Conservation (phyloP, 1,140 invertebrate species). For the Armadillidium nasatum region DNA sequence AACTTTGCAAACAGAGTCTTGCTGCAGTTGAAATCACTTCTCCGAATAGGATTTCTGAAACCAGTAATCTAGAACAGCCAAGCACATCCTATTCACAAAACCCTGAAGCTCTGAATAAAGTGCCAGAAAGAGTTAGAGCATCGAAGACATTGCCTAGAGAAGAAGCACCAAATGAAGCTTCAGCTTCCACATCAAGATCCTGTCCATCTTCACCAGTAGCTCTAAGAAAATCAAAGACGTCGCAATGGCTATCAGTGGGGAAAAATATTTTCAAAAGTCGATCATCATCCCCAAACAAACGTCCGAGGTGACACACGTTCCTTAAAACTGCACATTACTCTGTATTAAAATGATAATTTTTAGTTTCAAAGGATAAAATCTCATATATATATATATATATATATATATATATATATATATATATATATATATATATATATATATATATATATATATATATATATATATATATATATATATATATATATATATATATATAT, state of each 20-base stretch:
- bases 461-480: no score
- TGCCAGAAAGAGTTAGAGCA: not conserved
- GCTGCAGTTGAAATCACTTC: conserved; percentile 26
- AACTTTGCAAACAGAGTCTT: conserved; percentile 26
- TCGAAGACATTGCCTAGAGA: not conserved
- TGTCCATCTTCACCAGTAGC: conserved; percentile 29
- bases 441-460: no score
- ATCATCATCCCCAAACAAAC: conserved; percentile 24
- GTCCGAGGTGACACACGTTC: not conserved
- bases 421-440: no score
- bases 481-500: no score
- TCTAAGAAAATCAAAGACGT: conserved; percentile 7
- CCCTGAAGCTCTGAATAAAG: not conserved
- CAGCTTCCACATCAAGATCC: conserved; percentile 8
- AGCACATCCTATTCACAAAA: not conserved
- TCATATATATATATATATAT: no score
- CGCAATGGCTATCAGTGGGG: conserved; percentile 10
- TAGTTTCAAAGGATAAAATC: no score
- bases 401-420: no score
- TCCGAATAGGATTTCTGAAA: not conserved
- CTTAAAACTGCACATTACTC: no score
- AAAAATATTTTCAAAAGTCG: conserved; percentile 27
- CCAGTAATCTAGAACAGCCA: not conserved
- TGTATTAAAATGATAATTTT: no score
- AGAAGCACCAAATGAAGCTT: not conserved